Evolutionary conservation across 2,797 vertebrate species (phyloP).

Genomic region (Poliocrania exsul): DNA sequence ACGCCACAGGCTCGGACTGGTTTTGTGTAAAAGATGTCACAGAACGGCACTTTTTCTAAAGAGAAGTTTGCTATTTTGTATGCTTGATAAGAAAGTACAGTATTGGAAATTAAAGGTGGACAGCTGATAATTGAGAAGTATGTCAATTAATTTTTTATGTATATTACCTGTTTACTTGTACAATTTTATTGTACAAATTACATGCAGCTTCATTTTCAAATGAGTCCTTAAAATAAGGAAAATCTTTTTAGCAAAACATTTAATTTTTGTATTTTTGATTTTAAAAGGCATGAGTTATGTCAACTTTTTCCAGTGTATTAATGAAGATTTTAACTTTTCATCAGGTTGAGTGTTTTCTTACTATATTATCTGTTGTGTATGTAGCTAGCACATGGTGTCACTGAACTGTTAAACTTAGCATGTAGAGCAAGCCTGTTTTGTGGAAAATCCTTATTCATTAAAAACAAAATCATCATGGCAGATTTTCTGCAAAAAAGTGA

Average conservation of each 20-base stretch:
- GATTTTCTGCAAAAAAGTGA: conserved; percentile 88
- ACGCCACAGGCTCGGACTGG: conserved; percentile 78
- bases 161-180: conserved; percentile 98
- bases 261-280: conserved; percentile 98
- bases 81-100: conserved; percentile 86
- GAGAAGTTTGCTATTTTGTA: conserved; percentile 88
- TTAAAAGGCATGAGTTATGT: conserved; percentile 97
- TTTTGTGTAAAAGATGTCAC: conserved; percentile 81
- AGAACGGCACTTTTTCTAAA: conserved; percentile 88
- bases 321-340: conserved; percentile 98
- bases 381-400: conserved; percentile 94
- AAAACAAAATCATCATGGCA: conserved; percentile 85
- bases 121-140: conserved; percentile 88
- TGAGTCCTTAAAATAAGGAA: conserved; percentile 96
- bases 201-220: conserved; percentile 95
- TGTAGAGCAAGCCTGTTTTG: conserved; percentile 95
- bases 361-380: conserved; percentile 89
- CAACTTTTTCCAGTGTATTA: conserved; percentile 98
- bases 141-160: conserved; percentile 95
- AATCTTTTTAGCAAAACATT: conserved; percentile 90
- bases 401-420: conserved; percentile 92
- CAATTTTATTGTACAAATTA: conserved; percentile 95
- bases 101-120: conserved; percentile 87
- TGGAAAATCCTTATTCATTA: conserved; percentile 89
- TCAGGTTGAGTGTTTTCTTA: conserved; percentile 93